phyloP scores from a whole-genome alignment of 2,113 vertebrate genomes.

The Tauraco erythrolophus region DNA sequence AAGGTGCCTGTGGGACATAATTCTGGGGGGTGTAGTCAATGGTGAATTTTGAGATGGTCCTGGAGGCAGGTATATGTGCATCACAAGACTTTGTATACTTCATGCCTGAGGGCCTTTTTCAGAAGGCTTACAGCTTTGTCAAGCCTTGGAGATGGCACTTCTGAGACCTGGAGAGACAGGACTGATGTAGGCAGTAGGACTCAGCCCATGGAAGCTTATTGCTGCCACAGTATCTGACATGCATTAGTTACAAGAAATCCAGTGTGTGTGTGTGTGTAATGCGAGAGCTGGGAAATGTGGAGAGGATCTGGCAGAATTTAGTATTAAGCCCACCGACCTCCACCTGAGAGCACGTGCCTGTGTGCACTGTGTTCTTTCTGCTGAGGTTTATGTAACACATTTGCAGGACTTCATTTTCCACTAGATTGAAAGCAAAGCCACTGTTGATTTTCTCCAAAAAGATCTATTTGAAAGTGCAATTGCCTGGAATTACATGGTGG shows the following conservation, averaged over 20 bases:
- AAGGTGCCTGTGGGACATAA: not conserved
- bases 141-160: not conserved
- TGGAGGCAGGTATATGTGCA: not conserved
- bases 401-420: conserved; percentile 79
- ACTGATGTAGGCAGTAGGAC: not conserved
- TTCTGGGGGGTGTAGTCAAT: not conserved
- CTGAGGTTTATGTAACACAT: conserved; percentile 59
- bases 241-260: not conserved
- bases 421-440: conserved; percentile 77
- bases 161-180: not conserved
- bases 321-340: not conserved
- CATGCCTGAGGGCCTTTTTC: not conserved
- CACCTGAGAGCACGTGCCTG: not conserved
- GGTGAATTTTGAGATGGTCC: not conserved
- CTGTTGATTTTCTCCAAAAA: conserved; percentile 77
- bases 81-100: not conserved
- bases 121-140: not conserved
- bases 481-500: conserved; percentile 81
- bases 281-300: not conserved
- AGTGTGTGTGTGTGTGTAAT: not conserved
- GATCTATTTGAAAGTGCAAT: conserved; percentile 81
- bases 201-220: not conserved
- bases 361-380: not conserved
- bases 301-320: not conserved
- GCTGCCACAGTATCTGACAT: not conserved